Conservation (phyloP, 2,113 vertebrate genomes). For the Malurus melanocephalus region DNA sequence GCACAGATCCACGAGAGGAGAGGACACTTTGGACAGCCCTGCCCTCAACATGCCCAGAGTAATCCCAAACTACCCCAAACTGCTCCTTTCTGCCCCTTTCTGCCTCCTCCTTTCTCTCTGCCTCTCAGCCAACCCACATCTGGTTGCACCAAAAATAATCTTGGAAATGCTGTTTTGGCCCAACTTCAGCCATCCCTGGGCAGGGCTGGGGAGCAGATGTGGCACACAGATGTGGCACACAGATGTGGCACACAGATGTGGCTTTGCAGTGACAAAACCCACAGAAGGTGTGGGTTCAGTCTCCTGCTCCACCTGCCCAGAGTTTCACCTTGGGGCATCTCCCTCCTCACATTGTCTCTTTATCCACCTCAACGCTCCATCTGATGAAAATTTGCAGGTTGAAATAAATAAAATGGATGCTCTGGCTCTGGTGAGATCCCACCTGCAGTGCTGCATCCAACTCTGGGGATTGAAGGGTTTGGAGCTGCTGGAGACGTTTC, state of each 20-base stretch:
- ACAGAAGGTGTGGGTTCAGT: not conserved
- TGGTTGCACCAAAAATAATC: not conserved
- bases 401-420: not conserved
- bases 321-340: not conserved
- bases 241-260: fast-evolving
- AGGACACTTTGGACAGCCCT: not conserved
- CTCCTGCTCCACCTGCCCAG: not conserved
- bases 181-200: not conserved
- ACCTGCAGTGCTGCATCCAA: not conserved
- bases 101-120: not conserved
- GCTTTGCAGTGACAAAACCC: not conserved
- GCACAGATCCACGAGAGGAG: fast-evolving
- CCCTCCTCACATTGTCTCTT: not conserved
- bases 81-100: not conserved
- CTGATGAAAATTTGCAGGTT: not conserved
- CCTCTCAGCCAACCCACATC: not conserved
- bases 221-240: fast-evolving
- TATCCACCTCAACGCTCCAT: not conserved
- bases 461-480: not conserved
- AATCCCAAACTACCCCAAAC: no score
- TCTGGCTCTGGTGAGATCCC: not conserved
- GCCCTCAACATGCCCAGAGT: not conserved
- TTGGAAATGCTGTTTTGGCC: not conserved
- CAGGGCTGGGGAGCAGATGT: not conserved
- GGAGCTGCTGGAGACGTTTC: not conserved